Conservation (phyloP, 1,140 invertebrate genomes). For the Drosophila prosaltans region DNA sequence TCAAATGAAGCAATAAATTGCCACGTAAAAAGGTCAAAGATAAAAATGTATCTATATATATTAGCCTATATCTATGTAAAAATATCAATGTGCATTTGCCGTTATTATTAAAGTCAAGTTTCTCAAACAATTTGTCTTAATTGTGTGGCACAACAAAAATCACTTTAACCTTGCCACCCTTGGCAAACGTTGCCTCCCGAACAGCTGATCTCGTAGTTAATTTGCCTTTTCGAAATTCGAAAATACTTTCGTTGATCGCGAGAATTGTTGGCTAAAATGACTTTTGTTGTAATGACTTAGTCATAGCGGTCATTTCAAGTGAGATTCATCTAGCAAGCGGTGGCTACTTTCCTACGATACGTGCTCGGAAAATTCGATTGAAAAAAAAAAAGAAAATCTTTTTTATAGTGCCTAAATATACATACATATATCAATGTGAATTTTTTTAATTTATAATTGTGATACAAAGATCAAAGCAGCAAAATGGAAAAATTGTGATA, state of each 20-base stretch:
- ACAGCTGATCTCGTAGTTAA: slow-evolving; percentile 32
- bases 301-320: slow-evolving; percentile 44
- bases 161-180: slow-evolving; percentile 53
- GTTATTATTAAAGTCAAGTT: neutral
- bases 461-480: slow-evolving; percentile 25
- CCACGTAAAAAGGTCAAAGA: slow-evolving; percentile 28
- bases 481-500: slow-evolving; percentile 52
- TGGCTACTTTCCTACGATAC: slow-evolving; percentile 14
- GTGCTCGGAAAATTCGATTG: neutral
- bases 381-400: neutral
- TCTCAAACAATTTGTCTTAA: neutral
- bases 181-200: neutral
- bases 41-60: slow-evolving; percentile 25
- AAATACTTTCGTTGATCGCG: slow-evolving; percentile 51
- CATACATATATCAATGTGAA: slow-evolving; percentile 1
- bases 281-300: slow-evolving; percentile 35
- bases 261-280: slow-evolving; percentile 30
- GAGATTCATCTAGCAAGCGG: slow-evolving; percentile 29
- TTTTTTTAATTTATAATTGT: slow-evolving; percentile 9
- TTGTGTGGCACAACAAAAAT: slow-evolving; percentile 19
- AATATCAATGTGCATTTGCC: neutral
- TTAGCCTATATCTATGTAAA: slow-evolving; percentile 12
- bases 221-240: slow-evolving; percentile 32
- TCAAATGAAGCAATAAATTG: slow-evolving; percentile 66
- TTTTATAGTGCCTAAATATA: neutral